Percentiles rank a stretch among this genome's conserved stretches.
phyloP scores from a whole-genome alignment of 2,113 vertebrate species.

The Alethe diademata region DNA sequence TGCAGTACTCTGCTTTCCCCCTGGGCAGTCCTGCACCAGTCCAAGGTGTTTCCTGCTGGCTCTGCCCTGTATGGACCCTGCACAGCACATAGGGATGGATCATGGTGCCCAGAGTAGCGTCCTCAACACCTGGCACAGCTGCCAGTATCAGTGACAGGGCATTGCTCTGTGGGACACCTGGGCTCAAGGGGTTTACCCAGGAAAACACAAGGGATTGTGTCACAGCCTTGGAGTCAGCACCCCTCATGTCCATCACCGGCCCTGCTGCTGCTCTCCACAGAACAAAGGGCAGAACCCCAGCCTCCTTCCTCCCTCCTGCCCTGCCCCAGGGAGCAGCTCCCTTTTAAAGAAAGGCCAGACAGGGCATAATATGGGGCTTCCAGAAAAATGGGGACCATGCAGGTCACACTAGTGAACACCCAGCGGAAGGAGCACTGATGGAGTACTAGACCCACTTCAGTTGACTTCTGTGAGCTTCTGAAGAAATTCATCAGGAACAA shows the following conservation, averaged over 20 bases:
- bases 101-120: rapidly evolving
- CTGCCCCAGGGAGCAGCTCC: neutral
- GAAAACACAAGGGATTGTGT: neutral
- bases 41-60: neutral
- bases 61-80: neutral
- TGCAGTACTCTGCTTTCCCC: neutral
- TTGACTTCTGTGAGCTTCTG: neutral
- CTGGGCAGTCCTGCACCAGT: neutral
- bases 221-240: neutral
- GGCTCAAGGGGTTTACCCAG: neutral
- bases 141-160: neutral
- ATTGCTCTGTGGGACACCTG: neutral
- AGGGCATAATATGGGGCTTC: neutral
- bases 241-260: neutral
- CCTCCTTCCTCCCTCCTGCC: neutral
- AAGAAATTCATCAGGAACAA: neutral
- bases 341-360: neutral
- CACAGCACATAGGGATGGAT: neutral
- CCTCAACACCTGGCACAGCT: neutral
- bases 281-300: neutral
- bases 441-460: neutral
- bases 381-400: neutral
- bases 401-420: rapidly evolving
- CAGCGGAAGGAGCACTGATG: rapidly evolving
- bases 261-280: neutral